Conservation (phyloP, 2,888 invertebrate species). For the Nesidiocoris tenuis region DNA sequence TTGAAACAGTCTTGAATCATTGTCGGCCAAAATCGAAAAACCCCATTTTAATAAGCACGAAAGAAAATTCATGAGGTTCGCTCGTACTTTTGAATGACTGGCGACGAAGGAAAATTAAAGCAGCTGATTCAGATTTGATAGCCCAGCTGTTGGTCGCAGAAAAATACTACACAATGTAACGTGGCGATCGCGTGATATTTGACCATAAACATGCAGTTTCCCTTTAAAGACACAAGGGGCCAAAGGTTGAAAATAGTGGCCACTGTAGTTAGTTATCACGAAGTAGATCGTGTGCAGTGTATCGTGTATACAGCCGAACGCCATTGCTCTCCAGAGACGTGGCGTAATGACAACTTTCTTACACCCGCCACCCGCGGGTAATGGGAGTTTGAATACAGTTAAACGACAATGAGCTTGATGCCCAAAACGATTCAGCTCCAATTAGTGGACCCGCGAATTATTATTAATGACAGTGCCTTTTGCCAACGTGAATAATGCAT, state of each 20-base stretch:
- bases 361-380: neutral
- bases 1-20: too few relatives aligned
- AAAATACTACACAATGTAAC: neutral
- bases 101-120: neutral
- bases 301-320: too few relatives aligned
- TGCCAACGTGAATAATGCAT: too few relatives aligned
- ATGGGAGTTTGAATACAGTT: neutral
- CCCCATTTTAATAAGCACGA: too few relatives aligned
- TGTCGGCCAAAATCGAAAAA: too few relatives aligned
- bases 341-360: neutral
- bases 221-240: neutral
- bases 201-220: neutral
- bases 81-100: too few relatives aligned
- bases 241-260: neutral
- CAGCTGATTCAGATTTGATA: neutral
- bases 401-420: too few relatives aligned
- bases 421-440: too few relatives aligned
- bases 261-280: neutral
- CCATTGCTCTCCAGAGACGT: too few relatives aligned
- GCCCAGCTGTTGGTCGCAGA: neutral
- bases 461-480: too few relatives aligned
- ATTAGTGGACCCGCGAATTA: too few relatives aligned
- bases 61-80: too few relatives aligned
- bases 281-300: neutral
- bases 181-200: neutral